Evolutionary conservation across 2,888 invertebrate genomes (phyloP), one percentile per base, ranked within the genome.

Genomic region (Parnassius smintheus): DNA sequence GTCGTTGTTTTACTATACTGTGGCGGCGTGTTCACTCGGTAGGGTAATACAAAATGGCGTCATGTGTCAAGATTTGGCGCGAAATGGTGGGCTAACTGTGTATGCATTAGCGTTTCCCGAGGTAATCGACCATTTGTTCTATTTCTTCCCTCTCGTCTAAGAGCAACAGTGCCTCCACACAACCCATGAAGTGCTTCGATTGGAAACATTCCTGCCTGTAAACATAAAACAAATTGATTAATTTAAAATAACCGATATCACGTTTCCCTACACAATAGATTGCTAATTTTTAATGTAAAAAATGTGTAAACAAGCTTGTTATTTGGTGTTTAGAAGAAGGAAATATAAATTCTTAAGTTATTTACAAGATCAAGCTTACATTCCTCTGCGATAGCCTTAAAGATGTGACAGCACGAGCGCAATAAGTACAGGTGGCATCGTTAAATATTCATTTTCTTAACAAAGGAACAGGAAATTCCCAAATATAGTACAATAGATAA

Each of bases 141-240:
- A 95, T 94, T 88, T 94, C 94, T 85, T 95, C 94, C 92, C 94
- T 94, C 88, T 96, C 95, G 88, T 96, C 95, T 83, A 93, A 93
- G 87, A 95, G 93, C 90, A 95, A 93, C 91, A 96, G 93, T 86
- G 95, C 94, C 92, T 95, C 94, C 92, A 95, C 93, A 92, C 96
- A 96, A 91, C 95, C 95, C 92, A 94, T 94, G 93, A 96, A 96
- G 93, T 94, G 95, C 92, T 94, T 93, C 87, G 94, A 94, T 82
- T 94, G 94, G 92, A 96, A 96, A 93, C 96, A 96, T 89, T 95
- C 93, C 82, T 94, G 93, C 93, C 96, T 96, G 93, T 51, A 92
- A 90, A 80, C 72, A 65, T 70, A 75, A 74, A 75, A 70, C 12
- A 10, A 10, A 35, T 9, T 12, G 3, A 65, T 13, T 56, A 53